A percentile compares a stretch with the other conserved stretches of the same genome.
phyloP scores from a whole-genome alignment of 1,140 invertebrate genomes.

The Bombus vancouverensis region DNA sequence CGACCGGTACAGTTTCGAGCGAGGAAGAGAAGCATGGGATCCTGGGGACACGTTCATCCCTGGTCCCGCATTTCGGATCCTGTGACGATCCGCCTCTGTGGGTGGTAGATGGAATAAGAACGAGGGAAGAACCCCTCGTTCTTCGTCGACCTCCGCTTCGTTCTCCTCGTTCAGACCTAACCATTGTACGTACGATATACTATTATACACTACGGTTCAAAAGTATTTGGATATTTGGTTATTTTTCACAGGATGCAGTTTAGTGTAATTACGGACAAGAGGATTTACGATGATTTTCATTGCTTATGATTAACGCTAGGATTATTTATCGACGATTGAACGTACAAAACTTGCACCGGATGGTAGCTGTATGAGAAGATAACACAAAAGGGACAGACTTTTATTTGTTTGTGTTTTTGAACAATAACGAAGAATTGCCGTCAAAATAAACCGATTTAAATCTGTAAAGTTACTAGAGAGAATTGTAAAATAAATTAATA shows the following conservation, averaged over 20 bases:
- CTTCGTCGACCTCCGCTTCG: slow-evolving; percentile 2
- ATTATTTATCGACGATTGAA: not conserved
- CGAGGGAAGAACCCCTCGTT: slow-evolving; percentile 42
- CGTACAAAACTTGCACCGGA: no score
- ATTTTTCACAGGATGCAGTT: not conserved
- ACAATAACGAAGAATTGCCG: no score
- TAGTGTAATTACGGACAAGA: not conserved
- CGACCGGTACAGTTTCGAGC: slow-evolving; percentile 4
- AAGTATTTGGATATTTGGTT: not conserved
- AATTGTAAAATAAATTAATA: not conserved
- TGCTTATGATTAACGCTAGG: not conserved
- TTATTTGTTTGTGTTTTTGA: no score
- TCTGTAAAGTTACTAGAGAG: not conserved
- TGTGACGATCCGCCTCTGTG: slow-evolving; percentile 53
- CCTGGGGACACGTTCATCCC: slow-evolving; percentile 20
- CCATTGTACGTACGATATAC: not conserved
- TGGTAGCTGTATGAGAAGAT: no score
- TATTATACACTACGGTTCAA: not conserved
- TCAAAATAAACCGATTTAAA: not conserved
- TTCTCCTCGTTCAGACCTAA: slow-evolving; percentile 16
- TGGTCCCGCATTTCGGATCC: slow-evolving; percentile 53
- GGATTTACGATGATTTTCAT: not conserved
- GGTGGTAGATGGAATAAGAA: slow-evolving; percentile 69
- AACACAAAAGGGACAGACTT: no score
- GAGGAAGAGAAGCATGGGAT: slow-evolving; percentile 1